Evolutionary conservation across 1,140 invertebrate species (phyloP), one percentile per base, ranked within the genome.

Genomic region (Adoxophyes honmai): DNA sequence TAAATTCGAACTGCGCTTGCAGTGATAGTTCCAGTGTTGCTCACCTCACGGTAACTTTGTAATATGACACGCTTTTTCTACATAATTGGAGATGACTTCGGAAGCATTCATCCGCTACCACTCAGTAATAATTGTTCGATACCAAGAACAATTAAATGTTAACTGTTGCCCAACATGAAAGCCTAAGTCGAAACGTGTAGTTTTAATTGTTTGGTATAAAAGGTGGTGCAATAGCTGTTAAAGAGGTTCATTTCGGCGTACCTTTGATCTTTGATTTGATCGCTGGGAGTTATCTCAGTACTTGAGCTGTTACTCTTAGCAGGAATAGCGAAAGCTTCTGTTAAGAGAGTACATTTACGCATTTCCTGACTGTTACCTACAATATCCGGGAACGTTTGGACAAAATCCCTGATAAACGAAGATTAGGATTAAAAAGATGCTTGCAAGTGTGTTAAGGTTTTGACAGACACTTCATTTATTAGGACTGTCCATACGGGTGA

Each of bases 21-120:
- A 28, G 21, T 6, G 21, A 28, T 28, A 28, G 21, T 28, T 28
- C 21, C 6, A 28, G 21, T 6, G 2, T 28, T 28, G 21, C 21
- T 28, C 21, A 28, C 6, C 21, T 28, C 6, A 28, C 21, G 21
- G 2, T 28, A 6, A 28, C 21, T 28, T 28, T 2, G 21, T 28
- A 28, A 28, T 3, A 28, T 28, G 21, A 71, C 61, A 83, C 74
- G 78, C 72, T 83, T 78, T 82, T 80, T 78, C 70, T 68, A 66
- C 28, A 75, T 73, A 71, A 76, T 75, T 64, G 66, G 44, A 68
- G 76, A 73, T 78, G 64, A 65, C 68, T 63, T 75, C 81, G 78
- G 82, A 83, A 86, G 80, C 82, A 73, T 84, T 78, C 73, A 83
- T 71, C 68, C 60, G 77, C 74, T 80, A 78, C 77, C 70, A 86